These are phyloP conservation scores for Rhinichthys klamathensis DNA, from an alignment of 2,113 vertebrate species.

Conservation along the genomic window DNA sequence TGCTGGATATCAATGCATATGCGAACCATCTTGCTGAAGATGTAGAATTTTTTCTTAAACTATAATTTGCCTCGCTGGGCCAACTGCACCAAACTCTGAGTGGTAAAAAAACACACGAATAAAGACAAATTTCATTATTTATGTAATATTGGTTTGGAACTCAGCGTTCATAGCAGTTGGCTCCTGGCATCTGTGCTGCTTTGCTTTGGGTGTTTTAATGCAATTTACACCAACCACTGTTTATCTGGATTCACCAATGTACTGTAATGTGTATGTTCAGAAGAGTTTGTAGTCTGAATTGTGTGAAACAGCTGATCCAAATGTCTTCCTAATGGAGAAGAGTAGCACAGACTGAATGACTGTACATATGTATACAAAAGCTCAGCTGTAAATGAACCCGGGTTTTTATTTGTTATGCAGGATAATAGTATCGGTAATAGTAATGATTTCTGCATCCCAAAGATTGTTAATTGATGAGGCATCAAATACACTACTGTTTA, in stretches of 20 bases:
- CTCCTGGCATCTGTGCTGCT: slow-evolving; percentile 22
- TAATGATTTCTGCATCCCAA: neutral
- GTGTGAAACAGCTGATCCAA: slow-evolving; percentile 8
- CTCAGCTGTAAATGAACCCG: neutral
- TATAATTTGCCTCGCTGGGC: slow-evolving; percentile 22
- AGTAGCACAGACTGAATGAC: neutral
- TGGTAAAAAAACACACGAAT: neutral
- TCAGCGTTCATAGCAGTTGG: neutral
- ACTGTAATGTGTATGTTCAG: slow-evolving; percentile 15
- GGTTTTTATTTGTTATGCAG: neutral
- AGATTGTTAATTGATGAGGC: neutral
- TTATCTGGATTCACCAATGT: slow-evolving; percentile 11
- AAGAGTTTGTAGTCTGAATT: slow-evolving; percentile 18
- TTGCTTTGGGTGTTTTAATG: slow-evolving; percentile 41
- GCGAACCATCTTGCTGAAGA: neutral
- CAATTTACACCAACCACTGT: slow-evolving; percentile 37
- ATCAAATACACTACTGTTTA: neutral
- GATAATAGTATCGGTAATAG: neutral
- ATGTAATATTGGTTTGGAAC: neutral
- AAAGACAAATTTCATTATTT: neutral
- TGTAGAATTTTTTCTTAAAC: neutral
- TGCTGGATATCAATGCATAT: slow-evolving; percentile 24
- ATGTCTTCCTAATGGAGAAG: slow-evolving; percentile 43
- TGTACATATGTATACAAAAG: neutral
- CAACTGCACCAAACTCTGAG: slow-evolving; percentile 9